Evolutionary conservation across 2,113 vertebrate species (phyloP).

Genomic region (Heterochromis multidens): DNA sequence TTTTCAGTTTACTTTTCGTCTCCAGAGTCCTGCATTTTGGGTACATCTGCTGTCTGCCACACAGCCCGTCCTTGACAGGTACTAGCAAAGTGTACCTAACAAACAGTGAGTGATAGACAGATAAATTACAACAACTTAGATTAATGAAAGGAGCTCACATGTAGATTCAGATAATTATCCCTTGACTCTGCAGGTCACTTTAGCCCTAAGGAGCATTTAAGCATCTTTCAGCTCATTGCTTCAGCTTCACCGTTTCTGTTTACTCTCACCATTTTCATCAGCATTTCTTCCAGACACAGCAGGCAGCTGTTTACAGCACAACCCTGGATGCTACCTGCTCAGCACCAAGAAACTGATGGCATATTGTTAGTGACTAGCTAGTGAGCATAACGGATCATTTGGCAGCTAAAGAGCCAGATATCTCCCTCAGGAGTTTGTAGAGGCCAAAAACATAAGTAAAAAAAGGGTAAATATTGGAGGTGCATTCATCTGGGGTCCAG

Average conservation of each 20-base stretch:
- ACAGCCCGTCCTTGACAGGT: no score
- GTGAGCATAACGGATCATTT: constrained; percentile 1
- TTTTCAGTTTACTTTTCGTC: no score
- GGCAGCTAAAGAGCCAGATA: background rate
- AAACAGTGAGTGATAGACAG: background rate
- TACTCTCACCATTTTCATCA: background rate
- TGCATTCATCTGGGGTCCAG: background rate
- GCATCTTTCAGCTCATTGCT: background rate
- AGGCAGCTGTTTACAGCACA: background rate
- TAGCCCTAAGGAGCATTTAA: background rate
- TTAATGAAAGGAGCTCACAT: background rate
- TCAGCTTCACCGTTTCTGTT: background rate
- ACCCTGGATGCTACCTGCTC: background rate
- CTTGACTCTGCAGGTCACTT: background rate
- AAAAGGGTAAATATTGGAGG: background rate
- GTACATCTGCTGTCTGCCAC: no score
- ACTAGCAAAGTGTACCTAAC: background rate
- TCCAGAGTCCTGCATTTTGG: no score
- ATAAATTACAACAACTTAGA: no score
- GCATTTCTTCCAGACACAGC: background rate
- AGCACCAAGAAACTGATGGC: background rate
- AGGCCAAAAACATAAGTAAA: background rate
- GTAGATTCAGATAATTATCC: background rate
- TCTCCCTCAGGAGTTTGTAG: background rate
- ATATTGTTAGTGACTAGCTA: constrained; percentile 3